A percentile compares a stretch with the other conserved stretches of the same genome.
These are phyloP conservation scores for Leptocoma aspasia DNA, from an alignment of 2,113 vertebrate species.

Conservation along the genomic window DNA sequence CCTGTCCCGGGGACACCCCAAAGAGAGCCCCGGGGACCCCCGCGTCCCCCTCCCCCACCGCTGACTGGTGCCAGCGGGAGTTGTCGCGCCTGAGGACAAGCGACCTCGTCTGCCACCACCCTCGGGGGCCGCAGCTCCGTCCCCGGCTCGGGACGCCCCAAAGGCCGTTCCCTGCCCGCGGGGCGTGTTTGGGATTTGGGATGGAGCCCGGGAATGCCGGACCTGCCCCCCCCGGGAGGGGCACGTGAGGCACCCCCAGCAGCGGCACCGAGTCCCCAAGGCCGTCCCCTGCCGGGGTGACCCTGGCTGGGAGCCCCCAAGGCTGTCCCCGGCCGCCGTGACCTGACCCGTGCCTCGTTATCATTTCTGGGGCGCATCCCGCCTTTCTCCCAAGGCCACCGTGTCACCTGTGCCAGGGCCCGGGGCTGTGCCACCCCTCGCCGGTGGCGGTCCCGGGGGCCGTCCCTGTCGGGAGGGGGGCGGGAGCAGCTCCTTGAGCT, in stretches of 20 bases:
- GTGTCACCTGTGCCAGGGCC: not conserved
- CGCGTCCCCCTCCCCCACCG: too few relatives aligned
- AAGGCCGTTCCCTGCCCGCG: not conserved
- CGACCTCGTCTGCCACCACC: fast-evolving
- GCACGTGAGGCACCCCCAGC: fast-evolving
- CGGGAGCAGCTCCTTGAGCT: not conserved
- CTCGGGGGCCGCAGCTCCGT: too few relatives aligned
- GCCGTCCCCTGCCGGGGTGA: not conserved
- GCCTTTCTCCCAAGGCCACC: fast-evolving
- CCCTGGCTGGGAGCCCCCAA: not conserved
- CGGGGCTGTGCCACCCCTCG: too few relatives aligned
- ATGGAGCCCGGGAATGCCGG: fast-evolving
- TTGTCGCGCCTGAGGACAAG: not conserved
- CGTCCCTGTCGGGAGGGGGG: not conserved
- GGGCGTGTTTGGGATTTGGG: fast-evolving
- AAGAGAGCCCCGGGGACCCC: not conserved
- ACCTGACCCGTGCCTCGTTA: fast-evolving
- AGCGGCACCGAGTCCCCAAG: not conserved
- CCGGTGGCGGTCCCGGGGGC: not conserved
- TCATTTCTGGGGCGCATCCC: not conserved
- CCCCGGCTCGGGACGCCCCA: not conserved
- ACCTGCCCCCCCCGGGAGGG: not conserved
- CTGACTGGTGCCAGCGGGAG: too few relatives aligned
- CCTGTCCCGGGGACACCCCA: too few relatives aligned
- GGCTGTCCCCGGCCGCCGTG: not conserved